A percentile compares a stretch with the other conserved stretches of the same genome.
Conservation (phyloP, 2,113 vertebrate species). For the Hylia prasina region DNA sequence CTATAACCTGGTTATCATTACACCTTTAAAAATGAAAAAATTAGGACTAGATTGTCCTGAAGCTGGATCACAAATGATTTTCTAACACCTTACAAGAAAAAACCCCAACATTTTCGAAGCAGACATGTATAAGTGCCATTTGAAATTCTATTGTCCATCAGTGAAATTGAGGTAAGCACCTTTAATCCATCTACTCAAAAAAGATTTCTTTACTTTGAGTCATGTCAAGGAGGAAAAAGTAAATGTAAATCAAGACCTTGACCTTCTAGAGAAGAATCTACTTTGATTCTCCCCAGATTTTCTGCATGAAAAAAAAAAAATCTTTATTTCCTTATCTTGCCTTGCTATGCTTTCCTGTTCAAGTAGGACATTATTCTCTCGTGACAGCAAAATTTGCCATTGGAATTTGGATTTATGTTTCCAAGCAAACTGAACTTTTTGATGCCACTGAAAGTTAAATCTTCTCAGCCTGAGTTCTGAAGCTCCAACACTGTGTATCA, state of each 20-base stretch:
- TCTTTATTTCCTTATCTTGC: not conserved
- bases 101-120: fast-evolving
- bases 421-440: not conserved
- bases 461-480: not conserved
- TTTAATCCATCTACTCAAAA: not conserved
- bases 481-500: not conserved
- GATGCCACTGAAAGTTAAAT: not conserved
- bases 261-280: not conserved
- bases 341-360: not conserved
- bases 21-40: not conserved
- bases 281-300: not conserved
- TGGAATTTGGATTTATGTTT: not conserved
- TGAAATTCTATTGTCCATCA: not conserved
- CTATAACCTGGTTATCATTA: not conserved
- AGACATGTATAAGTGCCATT: not conserved
- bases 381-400: not conserved
- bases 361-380: not conserved
- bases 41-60: not conserved
- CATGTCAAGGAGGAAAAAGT: not conserved
- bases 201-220: not conserved
- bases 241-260: not conserved
- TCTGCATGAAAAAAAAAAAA: not conserved
- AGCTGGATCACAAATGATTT: not conserved
- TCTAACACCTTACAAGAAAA: not conserved
- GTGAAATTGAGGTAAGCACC: not conserved